A percentile compares a stretch with the other conserved stretches of the same genome.
phyloP scores from a whole-genome alignment of 2,797 vertebrate genomes.

The Argya squamiceps region DNA sequence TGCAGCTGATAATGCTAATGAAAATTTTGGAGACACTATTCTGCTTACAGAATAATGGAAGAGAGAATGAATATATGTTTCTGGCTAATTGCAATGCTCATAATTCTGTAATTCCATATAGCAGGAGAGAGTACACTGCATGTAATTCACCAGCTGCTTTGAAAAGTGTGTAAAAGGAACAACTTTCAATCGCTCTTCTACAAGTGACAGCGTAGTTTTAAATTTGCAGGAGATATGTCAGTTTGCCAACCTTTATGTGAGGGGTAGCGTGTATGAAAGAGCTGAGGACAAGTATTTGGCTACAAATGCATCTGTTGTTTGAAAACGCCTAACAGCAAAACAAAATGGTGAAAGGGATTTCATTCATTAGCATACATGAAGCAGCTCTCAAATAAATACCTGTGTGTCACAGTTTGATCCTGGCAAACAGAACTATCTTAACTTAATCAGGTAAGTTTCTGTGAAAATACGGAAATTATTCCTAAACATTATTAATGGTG shows the following conservation, averaged over 20 bases:
- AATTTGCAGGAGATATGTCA: neutral
- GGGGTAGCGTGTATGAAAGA: neutral
- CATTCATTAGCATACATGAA: neutral
- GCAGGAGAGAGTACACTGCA: neutral
- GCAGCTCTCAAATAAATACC: neutral
- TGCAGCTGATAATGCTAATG: constrained; percentile 6
- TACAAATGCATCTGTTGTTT: neutral
- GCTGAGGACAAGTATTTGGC: neutral
- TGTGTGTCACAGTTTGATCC: neutral
- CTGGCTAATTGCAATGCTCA: neutral
- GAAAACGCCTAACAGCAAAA: neutral
- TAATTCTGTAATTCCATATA: neutral
- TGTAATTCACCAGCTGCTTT: neutral
- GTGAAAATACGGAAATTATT: neutral
- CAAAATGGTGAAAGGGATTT: neutral
- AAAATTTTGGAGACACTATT: neutral
- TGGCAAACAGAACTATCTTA: neutral
- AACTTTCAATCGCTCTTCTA: neutral
- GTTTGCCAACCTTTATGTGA: neutral
- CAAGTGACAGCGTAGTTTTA: neutral
- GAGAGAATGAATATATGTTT: neutral
- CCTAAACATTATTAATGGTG: neutral
- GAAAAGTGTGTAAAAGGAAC: neutral
- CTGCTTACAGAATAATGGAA: neutral
- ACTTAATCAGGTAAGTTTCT: neutral